Evolutionary conservation across 1,140 invertebrate species (phyloP), one percentile per base, ranked within the genome.

Genomic region (Euwallacea fornicatus): DNA sequence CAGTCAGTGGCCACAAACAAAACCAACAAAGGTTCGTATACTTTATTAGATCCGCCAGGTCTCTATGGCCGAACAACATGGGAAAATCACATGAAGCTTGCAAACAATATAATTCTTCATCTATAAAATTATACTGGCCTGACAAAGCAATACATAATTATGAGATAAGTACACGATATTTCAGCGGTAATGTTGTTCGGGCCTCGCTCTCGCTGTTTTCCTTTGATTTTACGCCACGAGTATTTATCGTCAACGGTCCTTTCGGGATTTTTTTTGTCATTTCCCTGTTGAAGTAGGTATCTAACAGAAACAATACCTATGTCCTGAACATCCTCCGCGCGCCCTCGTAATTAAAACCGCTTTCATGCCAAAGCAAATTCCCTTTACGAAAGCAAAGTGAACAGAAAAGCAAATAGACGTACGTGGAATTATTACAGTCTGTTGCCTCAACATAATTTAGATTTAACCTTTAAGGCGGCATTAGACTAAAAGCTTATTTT

Each of bases 31-130:
- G 44, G 41, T n/a, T 64, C 46, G 2, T 10, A 46, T 64, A 33
- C 15, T 64, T 50, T 64, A 64, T 64, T 64, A 64, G 62, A 64
- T 64, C 47, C 46, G 62, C 62, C 62, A 64, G 56, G 56, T 7
- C 33, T 59, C 11, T 59, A 59, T 33, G 56, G 56, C 41, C 33
- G 9, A n/a, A 50, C 62, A 64, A 64, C 62, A 64, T 64, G 62
- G 47, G 62, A 64, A 64, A 64, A 64, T 64, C 62, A 53, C 62
- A 64, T 64, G 62, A 21, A 11, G 46, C 46, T 13, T 33, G 21
- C 62, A 64, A 64, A 64, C 62, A 64, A 64, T 64, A 64, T 64
- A 64, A 64, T 64, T 64, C 46, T 53, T 64, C 46, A 53, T 64
- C 44, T 50, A 64, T 64, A 64, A 41, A 50, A 64, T 64, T 64